Evolutionary conservation across 2,113 vertebrate genomes (phyloP), one percentile per base, ranked within the genome.

Genomic region (Oenanthe melanoleuca): DNA sequence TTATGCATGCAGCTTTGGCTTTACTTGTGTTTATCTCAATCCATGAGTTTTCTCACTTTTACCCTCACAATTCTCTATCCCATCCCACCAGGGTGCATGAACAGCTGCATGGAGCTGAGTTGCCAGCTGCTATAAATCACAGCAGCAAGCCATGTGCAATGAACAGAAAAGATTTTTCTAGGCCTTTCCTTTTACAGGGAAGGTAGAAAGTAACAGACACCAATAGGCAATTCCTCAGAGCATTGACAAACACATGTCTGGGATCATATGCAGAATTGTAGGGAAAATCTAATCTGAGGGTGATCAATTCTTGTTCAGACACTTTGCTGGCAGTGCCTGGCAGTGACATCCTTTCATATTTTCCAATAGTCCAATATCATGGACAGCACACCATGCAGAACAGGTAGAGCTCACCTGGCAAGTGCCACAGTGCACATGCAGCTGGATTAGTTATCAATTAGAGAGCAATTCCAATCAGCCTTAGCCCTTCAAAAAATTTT

Each of bases 211-310:
- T 7, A 72, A 31, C 10, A 28, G 42, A 66, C 2, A 52, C 2
- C 1, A 18, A 8, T 1, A 66, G 23, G 37, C 24, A 83, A 57
- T 34, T 80, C 14, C 38, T 53, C 12, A 34, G 50, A 73, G 50
- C 4, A 1, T 4, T 74, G 52, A 56, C 2, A 8, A 47, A 24
- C 31, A 31, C 2, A 3, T 1, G 4, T 6, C 17, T 0, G 0
- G 44, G 45, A 42, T 52, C 21, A 25, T 18, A n/a, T 2, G 10
- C 34, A 65, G 79, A 91, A 65, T 1, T 70, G 24, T 22, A 74
- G 28, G 19, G 31, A 78, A 90, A 61, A 78, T 38, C 25, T 40
- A 11, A 10, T 11, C 26, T 69, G 25, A 64, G 38, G 52, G 33
- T n/a, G 21, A 70, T 9, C 19, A 44, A 0, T 14, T 47, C 55